Conservation (phyloP, 2,797 vertebrate species). For the Novumbra hubbsi region DNA sequence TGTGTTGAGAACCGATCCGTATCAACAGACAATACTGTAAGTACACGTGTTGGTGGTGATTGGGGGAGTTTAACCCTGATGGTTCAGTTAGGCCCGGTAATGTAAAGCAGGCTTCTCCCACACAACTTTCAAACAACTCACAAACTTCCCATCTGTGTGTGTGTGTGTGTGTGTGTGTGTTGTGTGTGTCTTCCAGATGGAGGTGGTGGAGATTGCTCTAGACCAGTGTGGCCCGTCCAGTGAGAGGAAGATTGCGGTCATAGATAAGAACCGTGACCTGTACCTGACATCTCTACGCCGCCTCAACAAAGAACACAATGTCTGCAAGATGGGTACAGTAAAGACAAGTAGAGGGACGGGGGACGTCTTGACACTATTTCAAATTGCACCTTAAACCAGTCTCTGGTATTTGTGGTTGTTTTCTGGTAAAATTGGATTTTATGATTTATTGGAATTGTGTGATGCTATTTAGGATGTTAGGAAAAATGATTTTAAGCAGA, state of each 20-base stretch:
- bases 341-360: background rate
- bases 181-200: slow-evolving; percentile 71
- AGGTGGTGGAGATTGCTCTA: slow-evolving; percentile 89
- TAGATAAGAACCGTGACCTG: slow-evolving; percentile 96
- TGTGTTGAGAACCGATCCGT: background rate
- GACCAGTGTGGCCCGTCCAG: slow-evolving; percentile 88
- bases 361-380: background rate
- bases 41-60: background rate
- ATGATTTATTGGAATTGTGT: too few species aligned
- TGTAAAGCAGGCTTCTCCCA: slow-evolving; percentile 10
- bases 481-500: too few species aligned
- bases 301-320: slow-evolving; percentile 86
- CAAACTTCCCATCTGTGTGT: slow-evolving; percentile 1
- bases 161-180: slow-evolving; percentile 28
- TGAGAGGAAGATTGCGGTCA: slow-evolving; percentile 91
- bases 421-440: too few species aligned
- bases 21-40: background rate
- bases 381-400: background rate
- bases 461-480: too few species aligned
- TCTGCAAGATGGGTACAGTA: slow-evolving; percentile 89
- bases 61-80: background rate
- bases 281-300: slow-evolving; percentile 86
- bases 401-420: too few species aligned
- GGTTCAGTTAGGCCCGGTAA: background rate
- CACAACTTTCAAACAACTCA: slow-evolving; percentile 15